Evolutionary conservation across 2,797 vertebrate genomes (phyloP).

Genomic region (Ptychobarbus kaznakovi): DNA sequence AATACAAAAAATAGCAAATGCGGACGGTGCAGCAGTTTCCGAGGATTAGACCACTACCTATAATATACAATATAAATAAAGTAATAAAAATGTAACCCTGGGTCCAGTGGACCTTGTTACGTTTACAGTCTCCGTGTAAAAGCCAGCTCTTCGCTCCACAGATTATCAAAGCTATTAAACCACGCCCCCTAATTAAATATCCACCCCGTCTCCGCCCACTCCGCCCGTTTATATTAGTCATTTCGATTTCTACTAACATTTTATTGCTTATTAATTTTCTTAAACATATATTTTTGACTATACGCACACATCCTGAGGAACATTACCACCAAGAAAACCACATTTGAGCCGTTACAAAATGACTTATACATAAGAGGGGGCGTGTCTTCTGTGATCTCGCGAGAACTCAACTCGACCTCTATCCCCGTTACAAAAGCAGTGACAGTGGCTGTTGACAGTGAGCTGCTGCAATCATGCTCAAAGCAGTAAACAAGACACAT

Average conservation of each 20-base stretch:
- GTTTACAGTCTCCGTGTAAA: not conserved
- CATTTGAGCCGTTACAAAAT: not conserved
- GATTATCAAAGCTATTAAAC: not conserved
- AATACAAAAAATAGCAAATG: not conserved
- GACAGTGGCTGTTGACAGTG: not conserved
- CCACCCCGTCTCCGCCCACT: not conserved
- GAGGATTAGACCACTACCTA: not conserved
- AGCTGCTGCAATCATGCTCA: constrained; percentile 50
- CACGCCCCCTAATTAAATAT: not conserved
- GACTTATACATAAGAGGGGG: not conserved
- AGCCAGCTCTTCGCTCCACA: not conserved
- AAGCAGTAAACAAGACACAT: constrained; percentile 51
- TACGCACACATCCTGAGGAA: not conserved
- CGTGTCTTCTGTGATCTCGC: constrained; percentile 23
- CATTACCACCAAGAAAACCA: not conserved
- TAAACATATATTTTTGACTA: not conserved
- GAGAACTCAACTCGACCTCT: constrained; percentile 31
- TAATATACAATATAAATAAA: not conserved
- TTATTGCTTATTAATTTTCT: not conserved
- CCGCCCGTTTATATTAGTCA: too few relatives aligned
- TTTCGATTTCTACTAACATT: not conserved
- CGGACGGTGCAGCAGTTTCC: not conserved
- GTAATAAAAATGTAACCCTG: not conserved
- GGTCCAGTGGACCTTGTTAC: not conserved
- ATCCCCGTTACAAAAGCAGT: not conserved